These are phyloP conservation scores for Chaetodon trifascialis DNA, from an alignment of 2,113 vertebrate genomes.

Conservation along the genomic window DNA sequence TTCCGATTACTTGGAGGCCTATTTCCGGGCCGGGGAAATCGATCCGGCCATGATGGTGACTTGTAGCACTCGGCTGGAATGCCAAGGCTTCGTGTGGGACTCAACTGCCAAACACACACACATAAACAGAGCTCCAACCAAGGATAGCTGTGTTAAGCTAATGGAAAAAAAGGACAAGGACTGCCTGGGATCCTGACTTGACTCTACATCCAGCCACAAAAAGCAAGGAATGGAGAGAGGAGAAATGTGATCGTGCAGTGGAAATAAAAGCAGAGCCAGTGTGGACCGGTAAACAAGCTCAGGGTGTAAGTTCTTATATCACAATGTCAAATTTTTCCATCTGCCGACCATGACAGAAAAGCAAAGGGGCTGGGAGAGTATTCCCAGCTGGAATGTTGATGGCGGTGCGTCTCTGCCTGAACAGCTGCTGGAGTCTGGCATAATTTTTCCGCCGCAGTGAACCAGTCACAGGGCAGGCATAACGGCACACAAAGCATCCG, in stretches of 20 bases:
- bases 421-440: slow-evolving; percentile 56
- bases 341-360: slow-evolving; percentile 38
- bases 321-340: slow-evolving; percentile 62
- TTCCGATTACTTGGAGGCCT: slow-evolving; percentile 64
- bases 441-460: slow-evolving; percentile 34
- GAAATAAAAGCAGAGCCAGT: slow-evolving; percentile 36
- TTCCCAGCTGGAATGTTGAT: slow-evolving; percentile 62
- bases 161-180: slow-evolving; percentile 64
- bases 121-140: slow-evolving; percentile 38
- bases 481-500: background rate
- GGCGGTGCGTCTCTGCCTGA: slow-evolving; percentile 42
- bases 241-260: slow-evolving; percentile 50
- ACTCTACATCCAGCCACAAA: slow-evolving; percentile 54
- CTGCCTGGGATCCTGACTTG: slow-evolving; percentile 54
- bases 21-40: slow-evolving; percentile 68
- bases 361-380: slow-evolving; percentile 29
- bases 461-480: slow-evolving; percentile 14
- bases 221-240: slow-evolving; percentile 41
- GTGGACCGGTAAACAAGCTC: slow-evolving; percentile 30
- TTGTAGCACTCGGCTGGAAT: slow-evolving; percentile 59
- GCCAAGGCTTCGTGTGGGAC: slow-evolving; percentile 62
- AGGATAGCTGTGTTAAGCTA: slow-evolving; percentile 72
- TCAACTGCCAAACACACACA: slow-evolving; percentile 32
- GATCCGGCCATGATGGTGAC: slow-evolving; percentile 54
- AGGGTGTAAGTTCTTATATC: slow-evolving; percentile 33